phyloP scores from a whole-genome alignment of 2,888 invertebrate species.

The Ellobium chinense region DNA sequence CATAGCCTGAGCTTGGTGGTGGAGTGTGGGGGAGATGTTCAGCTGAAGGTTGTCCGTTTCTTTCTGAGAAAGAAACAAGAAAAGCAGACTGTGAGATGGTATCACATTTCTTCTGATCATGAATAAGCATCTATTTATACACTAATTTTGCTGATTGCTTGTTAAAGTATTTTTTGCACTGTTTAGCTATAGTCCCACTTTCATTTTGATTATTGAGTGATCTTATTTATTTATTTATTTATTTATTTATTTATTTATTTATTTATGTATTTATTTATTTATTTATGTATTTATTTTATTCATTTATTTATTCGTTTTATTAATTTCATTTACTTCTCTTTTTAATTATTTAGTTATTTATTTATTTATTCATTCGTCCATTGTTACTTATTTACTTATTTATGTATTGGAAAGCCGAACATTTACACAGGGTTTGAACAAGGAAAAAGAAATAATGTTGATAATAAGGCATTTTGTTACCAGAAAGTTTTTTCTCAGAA shows the following conservation, averaged over 20 bases:
- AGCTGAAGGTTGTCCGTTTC: slow-evolving; percentile 89
- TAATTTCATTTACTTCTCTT: not conserved
- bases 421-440: too few species aligned
- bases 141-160: not conserved
- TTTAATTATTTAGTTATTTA: not conserved
- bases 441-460: too few species aligned
- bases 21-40: slow-evolving; percentile 96
- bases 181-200: not conserved
- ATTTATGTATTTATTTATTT: not conserved
- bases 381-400: too few species aligned
- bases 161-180: not conserved
- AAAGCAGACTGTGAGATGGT: too few species aligned
- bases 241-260: slow-evolving; percentile 1
- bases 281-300: not conserved
- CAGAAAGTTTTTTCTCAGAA: too few species aligned
- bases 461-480: too few species aligned
- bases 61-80: slow-evolving; percentile 58
- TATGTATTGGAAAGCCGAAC: too few species aligned
- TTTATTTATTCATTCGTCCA: not conserved
- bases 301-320: not conserved
- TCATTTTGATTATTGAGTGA: slow-evolving; percentile 41
- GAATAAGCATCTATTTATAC: not conserved
- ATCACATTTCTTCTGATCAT: too few species aligned
- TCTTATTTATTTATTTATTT: slow-evolving; percentile 43
- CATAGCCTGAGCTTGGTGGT: slow-evolving; percentile 98